phyloP scores from a whole-genome alignment of 2,113 vertebrate genomes.

The Sclerurus mexicanus region DNA sequence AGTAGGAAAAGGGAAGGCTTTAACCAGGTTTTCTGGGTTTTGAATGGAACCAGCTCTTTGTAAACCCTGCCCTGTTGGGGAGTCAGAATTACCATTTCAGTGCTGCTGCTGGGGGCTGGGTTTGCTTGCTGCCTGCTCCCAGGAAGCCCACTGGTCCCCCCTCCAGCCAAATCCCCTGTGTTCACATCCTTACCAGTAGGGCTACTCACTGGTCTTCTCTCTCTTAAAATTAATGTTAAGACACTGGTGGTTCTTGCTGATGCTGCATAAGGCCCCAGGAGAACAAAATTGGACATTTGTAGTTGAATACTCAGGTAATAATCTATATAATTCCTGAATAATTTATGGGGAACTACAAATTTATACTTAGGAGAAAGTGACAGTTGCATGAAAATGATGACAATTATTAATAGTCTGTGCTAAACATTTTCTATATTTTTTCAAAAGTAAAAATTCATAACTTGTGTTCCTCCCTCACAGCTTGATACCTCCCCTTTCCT shows the following conservation, averaged over 20 bases:
- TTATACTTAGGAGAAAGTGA: background rate
- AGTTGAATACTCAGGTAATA: background rate
- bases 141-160: accelerated
- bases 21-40: background rate
- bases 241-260: background rate
- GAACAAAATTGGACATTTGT: background rate
- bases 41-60: background rate
- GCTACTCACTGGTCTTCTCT: background rate
- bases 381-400: background rate
- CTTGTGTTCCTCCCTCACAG: background rate
- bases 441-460: background rate
- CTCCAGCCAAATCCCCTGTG: background rate
- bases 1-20: background rate
- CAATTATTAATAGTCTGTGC: background rate
- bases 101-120: background rate
- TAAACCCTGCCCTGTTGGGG: background rate
- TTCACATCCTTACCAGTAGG: background rate
- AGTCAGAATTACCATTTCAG: background rate
- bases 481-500: background rate
- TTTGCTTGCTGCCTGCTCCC: accelerated
- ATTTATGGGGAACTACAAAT: background rate
- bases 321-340: background rate
- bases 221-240: background rate
- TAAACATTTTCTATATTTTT: background rate
- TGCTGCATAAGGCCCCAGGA: background rate